Evolutionary conservation across 92 coral and sea anemone species (phyloP).

Genomic region (Palythoa heliodiscus): DNA sequence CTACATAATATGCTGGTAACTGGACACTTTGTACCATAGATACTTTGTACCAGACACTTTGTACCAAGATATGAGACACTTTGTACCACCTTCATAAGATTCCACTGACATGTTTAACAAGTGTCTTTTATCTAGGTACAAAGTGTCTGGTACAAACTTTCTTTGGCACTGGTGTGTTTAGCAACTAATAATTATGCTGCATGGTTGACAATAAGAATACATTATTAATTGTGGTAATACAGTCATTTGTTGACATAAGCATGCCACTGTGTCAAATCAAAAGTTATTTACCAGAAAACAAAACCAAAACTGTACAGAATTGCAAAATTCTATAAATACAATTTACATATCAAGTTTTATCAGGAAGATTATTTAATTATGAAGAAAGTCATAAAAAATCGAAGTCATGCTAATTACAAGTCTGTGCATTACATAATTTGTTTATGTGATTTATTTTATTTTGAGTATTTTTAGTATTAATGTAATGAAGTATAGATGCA

Average conservation of each 20-base stretch:
- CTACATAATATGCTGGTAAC: no score
- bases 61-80: background rate
- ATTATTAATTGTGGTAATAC: background rate
- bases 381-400: slow-evolving; percentile 8
- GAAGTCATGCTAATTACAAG: background rate
- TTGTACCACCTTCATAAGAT: background rate
- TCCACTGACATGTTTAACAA: no score
- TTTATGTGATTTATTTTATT: background rate
- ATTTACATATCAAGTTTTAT: slow-evolving; percentile 13
- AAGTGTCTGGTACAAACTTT: no score
- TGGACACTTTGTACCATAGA: no score
- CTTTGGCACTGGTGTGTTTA: no score
- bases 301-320: slow-evolving; percentile 1
- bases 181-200: no score
- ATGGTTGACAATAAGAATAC: background rate
- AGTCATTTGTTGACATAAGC: background rate
- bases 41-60: no score
- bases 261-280: background rate
- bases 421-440: background rate
- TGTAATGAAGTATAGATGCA: no score
- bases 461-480: background rate
- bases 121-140: no score
- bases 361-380: background rate
- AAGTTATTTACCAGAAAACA: background rate
- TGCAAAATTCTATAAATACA: slow-evolving; percentile 17